Base-by-base conservation (phyloP, 1,140 invertebrate species). In the Orius laevigatus region DNA sequence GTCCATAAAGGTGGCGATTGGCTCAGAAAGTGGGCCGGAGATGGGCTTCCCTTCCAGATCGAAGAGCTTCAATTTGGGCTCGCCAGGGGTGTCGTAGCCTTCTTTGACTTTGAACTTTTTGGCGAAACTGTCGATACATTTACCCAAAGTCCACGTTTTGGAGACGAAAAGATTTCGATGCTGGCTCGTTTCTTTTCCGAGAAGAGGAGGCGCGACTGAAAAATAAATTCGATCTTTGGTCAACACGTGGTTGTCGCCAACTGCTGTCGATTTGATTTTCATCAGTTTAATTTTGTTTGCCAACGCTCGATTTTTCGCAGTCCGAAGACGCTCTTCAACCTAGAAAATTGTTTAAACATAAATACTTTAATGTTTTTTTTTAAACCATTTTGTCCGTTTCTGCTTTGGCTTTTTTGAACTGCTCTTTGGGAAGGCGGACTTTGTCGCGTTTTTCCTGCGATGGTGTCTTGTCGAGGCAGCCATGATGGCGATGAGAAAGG, bases 251-350 rank as follows among this genome's bases (percentile, higher is more conserved):
- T 66, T 68, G 10, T 67, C 62, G 33, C 75, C 75, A 25, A 62
- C 54, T 3, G 75, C 73, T 53, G 66, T 64, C 46, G 68, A 64
- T 59, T 78, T 78, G 16, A 78, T 53, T 57, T 70, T 73, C 75
- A 79, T 78, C 35, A 78, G 55, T 44, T 74, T 68, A 16, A 79
- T 55, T 57, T 71, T 68, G 18, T 62, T 63, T 6, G 65, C 65
- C 36, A 62, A 64, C 60, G 63, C 35, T 50, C 55, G 48, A 45
- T 59, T 57, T 48, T 57, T 56, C 5, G 57, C 57, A 19, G 36
- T 46, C 15, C 50, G 56, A 42, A 62, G 39, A 42, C 48, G 53
- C 15, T 53, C 54, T 45, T 60, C 56, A 35, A 61, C 55, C 58
- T 60, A 31, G 8, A 25, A 25, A 25, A 25, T 25, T 8, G 8